Base-by-base conservation (phyloP, 1,140 invertebrate genomes). In the Dreissena rostriformis region DNA sequence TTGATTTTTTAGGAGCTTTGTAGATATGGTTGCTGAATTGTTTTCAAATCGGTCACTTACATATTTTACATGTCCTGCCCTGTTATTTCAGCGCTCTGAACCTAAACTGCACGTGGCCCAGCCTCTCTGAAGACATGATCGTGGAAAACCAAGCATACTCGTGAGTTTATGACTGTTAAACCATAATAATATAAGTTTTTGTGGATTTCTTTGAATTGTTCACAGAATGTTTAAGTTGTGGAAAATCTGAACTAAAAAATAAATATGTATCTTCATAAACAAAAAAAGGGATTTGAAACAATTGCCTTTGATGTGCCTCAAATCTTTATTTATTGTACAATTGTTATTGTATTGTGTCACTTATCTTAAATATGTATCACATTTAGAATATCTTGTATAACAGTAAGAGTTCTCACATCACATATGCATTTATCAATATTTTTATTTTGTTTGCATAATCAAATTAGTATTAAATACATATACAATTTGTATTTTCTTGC, bases 91-190 rank as follows among this genome's bases (percentile, higher is more conserved):
- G 96, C 67, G 96, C 96, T 93, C 94, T 98, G 39, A 94, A 96
- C 83, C 92, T 99, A 5, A 96, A 96, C 90, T 96, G 96, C n/a
- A 96, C 96, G 12, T 99, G 98, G 98, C 96, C 96, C 4, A 95
- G 96, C 91, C 94, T 99, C 68, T 95, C 96, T 6, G 98, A 98
- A 91, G 96, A 97, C 92, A 95, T 97, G 51, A 96, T 98, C 49
- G 96, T 98, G 0, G 98, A 99, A 90, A 97, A 96, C 86, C 96
- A 97, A 91, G 96, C 95, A 78, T 97, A 97, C 86, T 92, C 94
- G 93, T 93, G 88, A 89, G 91, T 90, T 57, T 14, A 57, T 57
- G n/a, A n/a, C n/a, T n/a, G n/a, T n/a, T n/a, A n/a, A n/a, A n/a
- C n/a, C n/a, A n/a, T n/a, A n/a, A n/a, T n/a, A n/a, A n/a, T n/a